Base-by-base conservation (phyloP, 1,140 invertebrate species). In the Apolygus lucorum region DNA sequence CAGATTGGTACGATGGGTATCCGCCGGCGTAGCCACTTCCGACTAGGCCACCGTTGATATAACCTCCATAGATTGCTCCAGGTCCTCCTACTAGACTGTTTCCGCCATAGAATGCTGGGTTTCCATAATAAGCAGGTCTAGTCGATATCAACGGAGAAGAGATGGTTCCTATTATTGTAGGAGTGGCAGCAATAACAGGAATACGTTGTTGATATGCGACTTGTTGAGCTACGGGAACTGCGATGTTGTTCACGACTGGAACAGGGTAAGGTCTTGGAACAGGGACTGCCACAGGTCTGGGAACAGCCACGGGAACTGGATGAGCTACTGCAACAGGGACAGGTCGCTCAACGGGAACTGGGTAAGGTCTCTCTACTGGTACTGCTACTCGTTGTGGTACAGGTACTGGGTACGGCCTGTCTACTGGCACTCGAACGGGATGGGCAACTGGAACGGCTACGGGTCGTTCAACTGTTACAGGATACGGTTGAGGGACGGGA, bases 261-360 rank as follows among this genome's bases (percentile, higher is more conserved):
- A 54, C 52, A 1, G 52, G n/a, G 1, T 21, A n/a, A 21, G 52
- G 52, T 54, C 25, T 54, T 1, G 52, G 52, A 54, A 54, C 52
- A 24, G 52, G 52, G 14, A 54, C 52, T 2, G 52, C 52, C 2
- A 54, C 52, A 54, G 52, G 52, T 2, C 25, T n/a, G 14, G 52
- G 52, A 54, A 54, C 52, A 24, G 52, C n/a, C n/a, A 54, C 52
- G n/a, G n/a, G n/a, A 24, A 54, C 52, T n/a, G 52, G n/a, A 54
- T 54, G 52, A 54, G n/a, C n/a, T 2, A 54, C 52, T 1, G 52
- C n/a, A 24, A 54, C 52, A 21, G 52, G 52, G 2, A 54, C 52
- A 1, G 52, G 52, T 2, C 52, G 52, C 25, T 54, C 52, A 1
- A 54, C 52, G 2, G 52, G 52, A 1, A 54, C 52, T 54, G 52